Conservation (phyloP, 2,113 vertebrate genomes). For the Poicephalus gulielmi region DNA sequence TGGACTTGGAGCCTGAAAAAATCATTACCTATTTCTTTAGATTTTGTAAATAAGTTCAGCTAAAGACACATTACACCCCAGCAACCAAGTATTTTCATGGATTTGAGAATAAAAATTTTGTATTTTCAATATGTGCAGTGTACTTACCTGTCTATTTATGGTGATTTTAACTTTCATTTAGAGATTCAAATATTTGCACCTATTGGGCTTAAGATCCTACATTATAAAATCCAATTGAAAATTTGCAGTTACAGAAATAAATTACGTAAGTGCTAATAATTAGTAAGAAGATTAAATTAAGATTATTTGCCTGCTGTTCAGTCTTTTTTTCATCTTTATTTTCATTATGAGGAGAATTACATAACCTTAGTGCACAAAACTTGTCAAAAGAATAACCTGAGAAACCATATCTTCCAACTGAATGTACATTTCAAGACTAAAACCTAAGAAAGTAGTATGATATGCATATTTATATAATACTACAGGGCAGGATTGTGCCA, state of each 20-base stretch:
- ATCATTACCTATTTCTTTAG: neutral
- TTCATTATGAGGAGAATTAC: neutral
- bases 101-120: neutral
- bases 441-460: neutral
- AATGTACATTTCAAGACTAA: neutral
- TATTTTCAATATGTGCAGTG: neutral
- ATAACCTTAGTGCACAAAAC: neutral
- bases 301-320: neutral
- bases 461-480: neutral
- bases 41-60: neutral
- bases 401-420: neutral
- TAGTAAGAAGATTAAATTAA: neutral
- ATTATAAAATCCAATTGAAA: neutral
- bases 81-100: neutral
- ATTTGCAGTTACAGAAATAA: neutral
- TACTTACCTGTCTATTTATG: neutral
- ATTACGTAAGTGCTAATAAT: neutral
- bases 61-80: neutral
- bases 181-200: neutral
- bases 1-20: neutral
- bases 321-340: neutral
- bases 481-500: neutral
- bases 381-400: neutral
- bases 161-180: neutral
- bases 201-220: neutral